These are phyloP conservation scores for Strix aluco DNA, from an alignment of 2,113 vertebrate genomes.

Conservation along the genomic window DNA sequence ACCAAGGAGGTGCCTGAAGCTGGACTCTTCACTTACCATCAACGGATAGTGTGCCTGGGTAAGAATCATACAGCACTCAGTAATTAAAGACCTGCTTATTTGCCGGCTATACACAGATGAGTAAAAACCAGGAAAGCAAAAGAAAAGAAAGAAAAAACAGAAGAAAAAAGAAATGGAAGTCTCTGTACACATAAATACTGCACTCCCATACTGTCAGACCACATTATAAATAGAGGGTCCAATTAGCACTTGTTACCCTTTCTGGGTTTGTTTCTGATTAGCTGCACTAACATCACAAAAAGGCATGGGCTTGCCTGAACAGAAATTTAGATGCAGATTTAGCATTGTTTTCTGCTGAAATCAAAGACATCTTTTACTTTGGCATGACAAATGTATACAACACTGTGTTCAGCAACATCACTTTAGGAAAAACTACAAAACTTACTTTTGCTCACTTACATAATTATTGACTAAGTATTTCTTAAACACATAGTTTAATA, in stretches of 20 bases:
- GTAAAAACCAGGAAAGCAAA: background rate
- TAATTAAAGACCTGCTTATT: background rate
- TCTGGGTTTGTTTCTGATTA: background rate
- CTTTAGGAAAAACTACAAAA: background rate
- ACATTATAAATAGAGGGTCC: background rate
- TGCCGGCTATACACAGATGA: background rate
- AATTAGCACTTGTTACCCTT: background rate
- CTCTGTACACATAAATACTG: background rate
- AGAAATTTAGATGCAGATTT: background rate
- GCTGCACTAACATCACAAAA: background rate
- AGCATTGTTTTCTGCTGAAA: background rate
- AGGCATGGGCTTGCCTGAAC: background rate
- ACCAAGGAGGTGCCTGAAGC: background rate
- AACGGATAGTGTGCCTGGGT: background rate
- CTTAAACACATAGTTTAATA: background rate
- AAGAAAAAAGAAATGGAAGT: background rate
- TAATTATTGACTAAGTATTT: background rate
- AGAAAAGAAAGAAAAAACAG: rapidly evolving
- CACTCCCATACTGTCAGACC: background rate
- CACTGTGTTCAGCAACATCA: background rate
- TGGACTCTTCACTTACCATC: background rate
- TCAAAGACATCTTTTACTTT: background rate
- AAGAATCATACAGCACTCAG: background rate
- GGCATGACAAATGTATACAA: background rate
- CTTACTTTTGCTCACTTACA: background rate